These are phyloP conservation scores for Prinia subflava DNA, from an alignment of 2,113 vertebrate species.

Conservation along the genomic window DNA sequence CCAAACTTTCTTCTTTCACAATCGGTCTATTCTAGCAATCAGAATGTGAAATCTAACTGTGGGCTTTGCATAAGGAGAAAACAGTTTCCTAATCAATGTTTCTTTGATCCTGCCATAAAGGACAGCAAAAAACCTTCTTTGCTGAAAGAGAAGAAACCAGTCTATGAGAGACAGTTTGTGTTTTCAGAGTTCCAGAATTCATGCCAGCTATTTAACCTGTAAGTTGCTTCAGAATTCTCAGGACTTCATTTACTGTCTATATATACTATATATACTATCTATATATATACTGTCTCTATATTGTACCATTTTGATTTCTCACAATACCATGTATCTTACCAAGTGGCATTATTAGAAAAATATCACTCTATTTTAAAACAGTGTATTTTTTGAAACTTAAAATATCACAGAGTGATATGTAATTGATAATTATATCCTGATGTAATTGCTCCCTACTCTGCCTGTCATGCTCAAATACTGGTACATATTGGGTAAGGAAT, in stretches of 20 bases:
- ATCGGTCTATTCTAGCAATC: neutral
- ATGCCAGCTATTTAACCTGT: neutral
- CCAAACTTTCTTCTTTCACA: neutral
- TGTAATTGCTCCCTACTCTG: neutral
- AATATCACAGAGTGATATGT: neutral
- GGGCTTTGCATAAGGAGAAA: neutral
- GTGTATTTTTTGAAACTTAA: neutral
- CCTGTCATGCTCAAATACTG: neutral
- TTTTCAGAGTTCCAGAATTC: neutral
- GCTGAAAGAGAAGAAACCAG: neutral
- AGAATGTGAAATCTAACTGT: neutral
- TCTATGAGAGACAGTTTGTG: neutral
- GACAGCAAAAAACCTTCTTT: neutral
- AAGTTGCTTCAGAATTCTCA: neutral
- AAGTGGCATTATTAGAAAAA: neutral
- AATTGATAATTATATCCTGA: neutral
- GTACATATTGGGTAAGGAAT: accelerated
- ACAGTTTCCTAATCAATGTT: neutral
- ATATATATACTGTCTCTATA: too few species aligned
- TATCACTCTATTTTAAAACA: neutral
- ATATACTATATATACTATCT: too few species aligned
- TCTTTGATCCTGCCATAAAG: neutral
- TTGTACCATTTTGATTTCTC: neutral
- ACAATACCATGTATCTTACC: neutral
- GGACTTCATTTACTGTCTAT: neutral